A percentile compares a stretch with the other conserved stretches of the same genome.
Conservation (phyloP, 1,140 invertebrate species). For the Onthophagus taurus region DNA sequence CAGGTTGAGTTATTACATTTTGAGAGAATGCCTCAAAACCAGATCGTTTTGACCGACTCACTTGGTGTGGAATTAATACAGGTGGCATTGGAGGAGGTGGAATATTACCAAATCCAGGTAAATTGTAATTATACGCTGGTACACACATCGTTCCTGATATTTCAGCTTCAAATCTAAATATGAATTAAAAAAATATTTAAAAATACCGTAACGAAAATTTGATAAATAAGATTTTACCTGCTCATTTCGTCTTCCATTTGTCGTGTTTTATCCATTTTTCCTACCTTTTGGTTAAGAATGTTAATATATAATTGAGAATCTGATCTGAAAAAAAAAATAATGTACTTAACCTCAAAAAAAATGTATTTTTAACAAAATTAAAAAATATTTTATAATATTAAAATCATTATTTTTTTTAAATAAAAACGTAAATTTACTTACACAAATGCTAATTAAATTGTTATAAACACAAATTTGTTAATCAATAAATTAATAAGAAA, state of each 20-base stretch:
- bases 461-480: too few species aligned
- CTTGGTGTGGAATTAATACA: conserved; percentile 50
- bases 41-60: conserved; percentile 35
- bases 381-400: too few species aligned
- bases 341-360: too few species aligned
- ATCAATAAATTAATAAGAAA: too few species aligned
- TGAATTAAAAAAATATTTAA: conserved; percentile 16
- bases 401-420: too few species aligned
- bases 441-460: too few species aligned
- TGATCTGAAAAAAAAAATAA: too few species aligned
- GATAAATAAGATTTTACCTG: conserved; percentile 44
- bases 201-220: conserved; percentile 12
- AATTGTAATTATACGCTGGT: conserved; percentile 46
- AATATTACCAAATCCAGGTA: conserved; percentile 37
- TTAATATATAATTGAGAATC: too few species aligned
- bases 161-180: conserved; percentile 72
- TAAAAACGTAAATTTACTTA: too few species aligned
- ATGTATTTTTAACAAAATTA: too few species aligned
- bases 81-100: conserved; percentile 47
- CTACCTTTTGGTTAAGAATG: too few species aligned
- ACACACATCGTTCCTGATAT: conserved; percentile 63
- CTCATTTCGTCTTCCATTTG: conserved; percentile 74
- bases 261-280: conserved; percentile 17
- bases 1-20: conserved; percentile 44
- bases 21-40: conserved; percentile 20